Evolutionary conservation across 1,140 invertebrate species (phyloP).

Genomic region (Nasonia giraulti): DNA sequence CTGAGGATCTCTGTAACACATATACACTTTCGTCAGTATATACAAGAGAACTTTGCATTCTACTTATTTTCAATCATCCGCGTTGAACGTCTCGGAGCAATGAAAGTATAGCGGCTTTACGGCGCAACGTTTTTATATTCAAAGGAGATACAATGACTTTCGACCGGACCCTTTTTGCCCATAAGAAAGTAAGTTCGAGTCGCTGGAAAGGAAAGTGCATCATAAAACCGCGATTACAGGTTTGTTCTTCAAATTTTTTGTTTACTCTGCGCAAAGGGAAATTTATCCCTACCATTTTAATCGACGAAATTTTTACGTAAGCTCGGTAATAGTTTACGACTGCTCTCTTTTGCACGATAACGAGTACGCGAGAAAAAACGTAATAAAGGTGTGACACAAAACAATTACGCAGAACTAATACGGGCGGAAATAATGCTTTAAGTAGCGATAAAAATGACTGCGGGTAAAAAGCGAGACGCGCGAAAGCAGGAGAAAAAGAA

Average conservation of each 20-base stretch:
- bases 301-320: not conserved
- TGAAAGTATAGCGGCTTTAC: too few species aligned
- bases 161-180: not conserved
- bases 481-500: slow-evolving; percentile 13
- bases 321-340: not conserved
- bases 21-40: slow-evolving; percentile 11
- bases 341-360: not conserved
- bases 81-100: too few species aligned
- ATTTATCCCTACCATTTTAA: not conserved
- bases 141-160: not conserved
- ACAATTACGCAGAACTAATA: slow-evolving; percentile 22
- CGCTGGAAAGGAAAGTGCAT: not conserved
- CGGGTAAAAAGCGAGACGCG: not conserved
- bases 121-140: not conserved
- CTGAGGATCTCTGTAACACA: slow-evolving; percentile 79
- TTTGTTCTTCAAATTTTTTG: not conserved
- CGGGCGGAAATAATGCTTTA: not conserved
- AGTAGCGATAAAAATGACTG: not conserved
- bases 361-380: not conserved
- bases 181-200: not conserved
- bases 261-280: not conserved
- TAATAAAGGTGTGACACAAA: not conserved
- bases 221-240: not conserved
- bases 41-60: slow-evolving; percentile 13
- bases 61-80: slow-evolving; percentile 8